A percentile compares a stretch with the other conserved stretches of the same genome.
Evolutionary conservation across 2,888 invertebrate genomes (phyloP).

Genomic region (Euplexia lucipara): DNA sequence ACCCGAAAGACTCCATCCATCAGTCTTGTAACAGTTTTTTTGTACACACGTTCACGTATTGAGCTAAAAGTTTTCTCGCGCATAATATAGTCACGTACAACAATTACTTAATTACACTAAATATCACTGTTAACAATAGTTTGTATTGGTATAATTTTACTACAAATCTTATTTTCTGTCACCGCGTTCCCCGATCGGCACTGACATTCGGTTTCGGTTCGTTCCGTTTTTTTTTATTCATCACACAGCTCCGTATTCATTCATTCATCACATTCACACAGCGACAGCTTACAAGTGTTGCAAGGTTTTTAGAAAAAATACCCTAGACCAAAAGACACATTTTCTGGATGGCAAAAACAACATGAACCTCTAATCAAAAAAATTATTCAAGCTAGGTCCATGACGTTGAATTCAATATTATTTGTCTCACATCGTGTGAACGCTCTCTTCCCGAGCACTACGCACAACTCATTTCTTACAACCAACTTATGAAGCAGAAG

Average conservation of each 20-base stretch:
- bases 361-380: too few relatives aligned
- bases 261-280: constrained; percentile 48
- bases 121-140: constrained; percentile 38
- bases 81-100: constrained; percentile 40
- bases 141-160: constrained; percentile 18
- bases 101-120: constrained; percentile 28
- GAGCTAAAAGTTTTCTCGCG: constrained; percentile 43
- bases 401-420: not conserved
- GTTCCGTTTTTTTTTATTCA: constrained; percentile 38
- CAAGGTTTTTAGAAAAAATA: constrained; percentile 16
- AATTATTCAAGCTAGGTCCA: too few relatives aligned
- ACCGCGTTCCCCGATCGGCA: constrained; percentile 41
- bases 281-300: constrained; percentile 30
- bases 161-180: constrained; percentile 23
- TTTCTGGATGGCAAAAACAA: not conserved
- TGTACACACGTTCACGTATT: constrained; percentile 51
- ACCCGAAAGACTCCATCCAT: constrained; percentile 64
- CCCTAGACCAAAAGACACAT: not conserved
- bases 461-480: not conserved
- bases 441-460: not conserved
- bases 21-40: constrained; percentile 57
- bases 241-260: too few relatives aligned
- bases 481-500: not conserved
- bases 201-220: constrained; percentile 43
- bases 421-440: not conserved